Evolutionary conservation across 2,888 invertebrate species (phyloP).

Genomic region (Epinotia nisella): DNA sequence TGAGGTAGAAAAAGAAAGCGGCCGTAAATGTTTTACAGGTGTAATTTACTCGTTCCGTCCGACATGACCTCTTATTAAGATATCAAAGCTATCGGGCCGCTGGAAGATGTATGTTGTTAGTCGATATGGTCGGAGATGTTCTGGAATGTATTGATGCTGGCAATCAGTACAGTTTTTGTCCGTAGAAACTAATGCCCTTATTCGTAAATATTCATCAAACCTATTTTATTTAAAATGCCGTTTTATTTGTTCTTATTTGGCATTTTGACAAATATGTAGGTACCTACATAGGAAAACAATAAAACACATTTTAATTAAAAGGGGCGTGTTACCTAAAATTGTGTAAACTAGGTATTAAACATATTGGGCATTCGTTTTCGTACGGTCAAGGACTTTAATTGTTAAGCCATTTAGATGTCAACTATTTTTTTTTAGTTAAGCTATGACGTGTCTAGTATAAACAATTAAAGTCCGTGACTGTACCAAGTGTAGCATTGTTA

Average conservation of each 20-base stretch:
- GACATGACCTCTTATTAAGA: constrained; percentile 70
- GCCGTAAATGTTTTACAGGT: constrained; percentile 57
- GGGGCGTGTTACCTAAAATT: too few relatives aligned
- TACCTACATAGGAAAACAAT: too few relatives aligned
- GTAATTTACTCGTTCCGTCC: constrained; percentile 69
- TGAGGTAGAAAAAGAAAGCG: background rate
- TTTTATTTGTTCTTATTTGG: too few relatives aligned
- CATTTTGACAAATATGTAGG: too few relatives aligned
- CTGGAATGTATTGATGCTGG: background rate
- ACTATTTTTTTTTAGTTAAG: too few relatives aligned
- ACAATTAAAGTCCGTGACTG: too few relatives aligned
- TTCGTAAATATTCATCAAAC: too few relatives aligned
- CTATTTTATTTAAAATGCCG: too few relatives aligned
- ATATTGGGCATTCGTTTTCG: background rate
- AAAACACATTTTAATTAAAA: too few relatives aligned
- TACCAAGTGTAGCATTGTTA: background rate
- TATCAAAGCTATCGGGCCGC: constrained; percentile 59
- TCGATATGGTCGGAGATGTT: background rate
- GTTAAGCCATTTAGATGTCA: too few relatives aligned
- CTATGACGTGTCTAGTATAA: too few relatives aligned
- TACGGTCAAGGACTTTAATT: too few relatives aligned
- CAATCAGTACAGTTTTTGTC: background rate
- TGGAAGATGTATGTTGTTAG: constrained; percentile 19
- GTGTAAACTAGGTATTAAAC: background rate
- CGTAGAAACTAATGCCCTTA: background rate